Conservation (phyloP, 2,888 invertebrate species). For the Calameuta pallipes region DNA sequence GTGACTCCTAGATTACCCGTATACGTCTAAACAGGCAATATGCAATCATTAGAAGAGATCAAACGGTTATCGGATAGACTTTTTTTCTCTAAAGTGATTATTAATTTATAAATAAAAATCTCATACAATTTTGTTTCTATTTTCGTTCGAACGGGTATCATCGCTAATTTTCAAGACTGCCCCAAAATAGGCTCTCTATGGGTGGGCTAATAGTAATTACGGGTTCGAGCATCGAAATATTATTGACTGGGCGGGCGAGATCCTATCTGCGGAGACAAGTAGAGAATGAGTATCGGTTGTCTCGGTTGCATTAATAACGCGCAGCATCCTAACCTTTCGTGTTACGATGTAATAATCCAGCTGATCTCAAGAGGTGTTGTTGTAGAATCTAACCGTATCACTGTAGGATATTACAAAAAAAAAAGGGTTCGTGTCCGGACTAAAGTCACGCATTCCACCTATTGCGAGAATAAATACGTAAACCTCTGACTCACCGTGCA, state of each 20-base stretch:
- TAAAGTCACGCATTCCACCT: neutral
- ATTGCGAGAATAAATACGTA: neutral
- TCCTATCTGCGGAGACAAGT: conserved; percentile 48
- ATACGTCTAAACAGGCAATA: neutral
- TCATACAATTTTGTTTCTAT: conserved; percentile 14
- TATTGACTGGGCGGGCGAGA: conserved; percentile 61
- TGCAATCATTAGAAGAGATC: neutral
- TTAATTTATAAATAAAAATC: neutral
- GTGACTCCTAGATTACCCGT: conserved; percentile 11
- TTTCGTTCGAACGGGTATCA: conserved; percentile 32
- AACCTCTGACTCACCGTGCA: neutral
- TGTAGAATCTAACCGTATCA: neutral
- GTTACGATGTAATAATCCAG: conserved; percentile 32
- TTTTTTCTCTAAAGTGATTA: neutral
- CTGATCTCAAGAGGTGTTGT: neutral
- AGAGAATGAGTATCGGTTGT: conserved; percentile 42
- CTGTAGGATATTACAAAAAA: neutral
- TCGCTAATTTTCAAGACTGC: neutral
- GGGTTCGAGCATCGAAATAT: conserved; percentile 53
- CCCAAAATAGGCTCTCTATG: conserved; percentile 43
- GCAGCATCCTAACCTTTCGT: conserved; percentile 5
- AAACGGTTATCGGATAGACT: neutral
- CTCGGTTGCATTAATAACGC: conserved; percentile 49
- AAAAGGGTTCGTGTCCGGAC: neutral
- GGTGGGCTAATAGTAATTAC: conserved; percentile 62